Evolutionary conservation across 2,113 vertebrate species (phyloP), one percentile per base, ranked within the genome.

Genomic region (Upupa epops): DNA sequence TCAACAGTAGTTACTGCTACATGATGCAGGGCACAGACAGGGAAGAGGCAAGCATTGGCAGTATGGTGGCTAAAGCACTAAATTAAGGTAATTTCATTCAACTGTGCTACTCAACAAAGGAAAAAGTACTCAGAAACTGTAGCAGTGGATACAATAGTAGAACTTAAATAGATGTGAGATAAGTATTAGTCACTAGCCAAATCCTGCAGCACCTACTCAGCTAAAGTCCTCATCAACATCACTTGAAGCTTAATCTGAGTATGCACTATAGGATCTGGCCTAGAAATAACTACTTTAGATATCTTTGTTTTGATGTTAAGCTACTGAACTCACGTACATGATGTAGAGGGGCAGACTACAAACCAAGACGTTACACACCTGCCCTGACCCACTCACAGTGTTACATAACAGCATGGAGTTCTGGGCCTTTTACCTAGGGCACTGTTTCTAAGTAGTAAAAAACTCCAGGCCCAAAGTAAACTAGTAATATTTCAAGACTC

Each of bases 1-100:
- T 99, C 99, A 89, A 99, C 98, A 0, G 99, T 99, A 4, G 98
- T 99, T 92, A 99, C 98, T 3, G 99, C 98, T 29, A 98, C 95
- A 2, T 97, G 97, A 92, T 99, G 98, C 37, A 99, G 94, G 31
- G 99, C 98, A 83, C 99, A 99, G 77, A 99, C 73, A 26, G 99
- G 99, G 11, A 98, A 97, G 70, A 99, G 97, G 55, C 99, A 99
- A 89, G 98, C 99, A 61, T 99, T 99, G 54, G 97, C 96, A 22
- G 99, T 96, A 48, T 98, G 92, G 68, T 99, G 98, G 71, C 99
- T 99, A 85, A 26, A 86, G 68, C 10, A 66, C 17, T 36, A 25
- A 19, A 96, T 98, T 97, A 98, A 98, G 97, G 98, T 93, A 3
- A 58, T 64, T 89, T 52, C 32, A 58, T 55, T 32, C 54, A 24